Evolutionary conservation across 1,140 invertebrate genomes (phyloP), one percentile per base, ranked within the genome.

Genomic region (Drosophila repleta): DNA sequence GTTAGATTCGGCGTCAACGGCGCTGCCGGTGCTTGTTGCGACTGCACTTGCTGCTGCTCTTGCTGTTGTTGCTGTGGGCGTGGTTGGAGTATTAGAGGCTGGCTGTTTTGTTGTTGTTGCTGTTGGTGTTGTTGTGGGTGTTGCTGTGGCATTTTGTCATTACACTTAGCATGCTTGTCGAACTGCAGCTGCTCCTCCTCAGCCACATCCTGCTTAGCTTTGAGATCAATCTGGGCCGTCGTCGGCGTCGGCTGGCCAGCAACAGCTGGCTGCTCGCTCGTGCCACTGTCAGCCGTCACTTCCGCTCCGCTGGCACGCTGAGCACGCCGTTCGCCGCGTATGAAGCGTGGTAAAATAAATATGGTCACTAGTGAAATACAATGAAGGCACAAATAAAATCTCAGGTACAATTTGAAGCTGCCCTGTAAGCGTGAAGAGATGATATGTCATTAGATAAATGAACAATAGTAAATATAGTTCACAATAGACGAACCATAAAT

Each of bases 381-480:
- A 88, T 95, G 94, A 76, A 94, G 92, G 82, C 93, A 92, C 91
- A 94, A 93, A 92, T 93, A 87, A 85, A 94, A 94, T 94, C 93
- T 96, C 95, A 93, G 92, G 92, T 95, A 96, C 74, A 96, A 87
- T 69, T 91, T 91, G 61, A 96, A 84, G 74, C 94, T 94, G 58
- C 95, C 90, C 91, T 92, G 80, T 75, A 83, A 74, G 13, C 3
- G 0, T 4, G 1, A 48, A 43, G 61, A 41, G 18, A 26, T 17
- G 32, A 6, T 20, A 24, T 57, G 41, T 61, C 18, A 58, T 43
- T 37, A 6, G 15, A 24, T 4, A 0, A 15, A 24, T 7, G 0
- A 26, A 21, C 3, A 17, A 37, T 3, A 6, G 8, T 13, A 11
- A 4, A 4, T 18, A 11, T 8, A 6, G 15, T 4, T 21, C 20